Evolutionary conservation across 2,113 vertebrate genomes (phyloP), one percentile per base, ranked within the genome.

Genomic region (Cranoglanis bouderius): DNA sequence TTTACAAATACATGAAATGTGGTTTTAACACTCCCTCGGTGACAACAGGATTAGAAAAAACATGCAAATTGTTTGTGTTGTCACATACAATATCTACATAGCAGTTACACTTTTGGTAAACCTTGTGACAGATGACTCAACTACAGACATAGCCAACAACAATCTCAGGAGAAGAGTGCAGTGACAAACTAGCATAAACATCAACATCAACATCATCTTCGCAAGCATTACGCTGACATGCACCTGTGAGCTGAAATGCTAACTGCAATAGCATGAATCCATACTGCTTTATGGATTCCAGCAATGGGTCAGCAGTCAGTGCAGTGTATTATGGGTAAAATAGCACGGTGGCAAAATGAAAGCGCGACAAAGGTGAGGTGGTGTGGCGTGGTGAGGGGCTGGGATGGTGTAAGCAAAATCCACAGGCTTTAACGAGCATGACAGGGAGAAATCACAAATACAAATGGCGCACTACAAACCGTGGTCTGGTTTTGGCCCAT

Each of bases 401-500:
- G 51, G 82, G 77, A 70, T 40, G 65, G 82, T 78, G 87, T 65
- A 19, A 85, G 74, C 40, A 85, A 61, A 65, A 84, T 89, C 87
- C 81, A 85, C 85, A 86, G 75, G 85, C 74, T 82, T 75, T 59
- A 96, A 93, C 92, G 86, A 94, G 94, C 94, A 95, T 95, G 94
- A 96, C 96, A 96, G 94, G 95, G 95, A 95, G 95, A 80, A 75
- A 74, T 90, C 91, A 72, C 63, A 92, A 91, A 90, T 96, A 97
- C 97, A 97, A 97, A 98, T 91, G 96, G 96, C 96, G 93, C 97
- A 95, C 97, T 99, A 99, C 98, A 98, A 99, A 99, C 98, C 98
- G 98, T 99, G 97, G 98, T 99, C 97, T 99, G 98, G 98, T 98
- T 99, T 98, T 99, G 98, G 97, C 98, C 98, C 97, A 97, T 98